phyloP scores from a whole-genome alignment of 2,888 invertebrate genomes.

The Ceraclea dissimilis region DNA sequence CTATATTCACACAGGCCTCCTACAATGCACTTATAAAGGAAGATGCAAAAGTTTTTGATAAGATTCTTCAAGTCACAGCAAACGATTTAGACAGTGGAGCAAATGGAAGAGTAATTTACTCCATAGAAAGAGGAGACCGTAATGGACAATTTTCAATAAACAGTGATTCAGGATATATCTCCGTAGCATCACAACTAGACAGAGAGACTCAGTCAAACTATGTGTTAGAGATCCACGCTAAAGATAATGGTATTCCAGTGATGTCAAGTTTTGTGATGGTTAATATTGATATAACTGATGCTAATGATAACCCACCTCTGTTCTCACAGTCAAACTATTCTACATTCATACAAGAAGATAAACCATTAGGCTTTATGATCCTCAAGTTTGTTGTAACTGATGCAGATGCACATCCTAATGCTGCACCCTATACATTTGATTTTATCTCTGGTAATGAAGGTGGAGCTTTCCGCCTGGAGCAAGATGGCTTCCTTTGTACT shows the following conservation, averaged over 20 bases:
- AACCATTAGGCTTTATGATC: conserved; percentile 72
- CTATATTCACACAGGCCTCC: conserved; percentile 67
- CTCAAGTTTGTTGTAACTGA: conserved; percentile 78
- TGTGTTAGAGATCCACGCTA: conserved; percentile 71
- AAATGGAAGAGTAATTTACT: conserved; percentile 74
- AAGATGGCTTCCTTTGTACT: conserved; percentile 76
- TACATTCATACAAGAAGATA: conserved; percentile 81
- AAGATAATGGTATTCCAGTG: conserved; percentile 72
- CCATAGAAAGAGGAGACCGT: conserved; percentile 63
- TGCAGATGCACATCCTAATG: conserved; percentile 79
- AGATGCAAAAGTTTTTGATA: conserved; percentile 64
- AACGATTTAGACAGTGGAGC: conserved; percentile 76
- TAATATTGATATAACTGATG: conserved; percentile 76
- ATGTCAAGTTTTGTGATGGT: conserved; percentile 66
- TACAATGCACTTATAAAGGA: conserved; percentile 74
- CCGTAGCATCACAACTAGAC: conserved; percentile 68
- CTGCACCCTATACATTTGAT: conserved; percentile 85
- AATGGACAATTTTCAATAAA: conserved; percentile 73
- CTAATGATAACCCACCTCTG: conserved; percentile 86
- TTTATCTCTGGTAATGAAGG: conserved; percentile 83
- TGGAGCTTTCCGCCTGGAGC: conserved; percentile 76
- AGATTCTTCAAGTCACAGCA: conserved; percentile 70
- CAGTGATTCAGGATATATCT: conserved; percentile 66
- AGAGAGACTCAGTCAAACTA: conserved; percentile 74
- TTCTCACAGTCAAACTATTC: conserved; percentile 75